phyloP scores from a whole-genome alignment of 2,888 invertebrate species.

The Protonemura montana region DNA sequence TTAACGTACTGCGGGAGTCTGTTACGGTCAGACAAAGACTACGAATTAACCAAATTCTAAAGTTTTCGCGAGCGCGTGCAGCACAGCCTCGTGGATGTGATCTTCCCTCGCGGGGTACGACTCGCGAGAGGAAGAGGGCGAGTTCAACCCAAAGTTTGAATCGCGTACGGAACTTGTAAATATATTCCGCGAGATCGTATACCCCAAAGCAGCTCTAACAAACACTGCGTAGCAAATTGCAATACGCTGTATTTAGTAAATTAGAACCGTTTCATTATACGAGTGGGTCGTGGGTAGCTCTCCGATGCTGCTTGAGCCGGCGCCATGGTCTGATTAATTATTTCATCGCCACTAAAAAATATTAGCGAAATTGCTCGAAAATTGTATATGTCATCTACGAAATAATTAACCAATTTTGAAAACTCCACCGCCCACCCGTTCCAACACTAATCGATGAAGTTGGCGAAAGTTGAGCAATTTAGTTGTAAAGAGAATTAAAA shows the following conservation, averaged over 20 bases:
- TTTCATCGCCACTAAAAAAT: neutral
- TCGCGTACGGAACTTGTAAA: neutral
- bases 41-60: neutral
- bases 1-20: neutral
- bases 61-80: neutral
- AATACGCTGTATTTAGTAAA: neutral
- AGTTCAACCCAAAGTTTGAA: neutral
- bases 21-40: neutral
- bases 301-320: neutral
- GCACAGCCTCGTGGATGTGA: too few species aligned
- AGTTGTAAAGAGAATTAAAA: slow-evolving; percentile 17
- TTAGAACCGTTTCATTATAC: neutral
- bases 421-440: neutral
- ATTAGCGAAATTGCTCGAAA: neutral
- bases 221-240: neutral
- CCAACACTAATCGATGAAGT: slow-evolving; percentile 30
- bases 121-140: neutral
- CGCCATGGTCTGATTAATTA: neutral
- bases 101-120: too few species aligned
- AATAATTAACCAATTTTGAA: slow-evolving; percentile 5
- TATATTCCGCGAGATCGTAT: neutral
- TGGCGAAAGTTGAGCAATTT: slow-evolving; percentile 8
- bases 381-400: neutral
- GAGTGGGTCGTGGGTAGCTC: too few species aligned
- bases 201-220: neutral